phyloP scores from a whole-genome alignment of 1,140 invertebrate genomes.

The Hermetia illucens region DNA sequence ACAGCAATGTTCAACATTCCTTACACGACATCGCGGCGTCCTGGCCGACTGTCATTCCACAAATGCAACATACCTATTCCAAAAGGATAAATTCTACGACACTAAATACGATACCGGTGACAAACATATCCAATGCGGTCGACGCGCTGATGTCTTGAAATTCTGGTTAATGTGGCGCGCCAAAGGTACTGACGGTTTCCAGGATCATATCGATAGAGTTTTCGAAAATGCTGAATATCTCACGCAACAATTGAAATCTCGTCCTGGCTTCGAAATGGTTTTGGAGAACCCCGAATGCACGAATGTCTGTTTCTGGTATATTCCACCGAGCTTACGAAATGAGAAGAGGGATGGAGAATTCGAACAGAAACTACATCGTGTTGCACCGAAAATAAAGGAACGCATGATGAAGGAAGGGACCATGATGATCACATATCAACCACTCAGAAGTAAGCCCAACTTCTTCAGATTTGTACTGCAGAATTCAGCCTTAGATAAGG shows the following conservation, averaged over 20 bases:
- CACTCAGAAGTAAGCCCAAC: conserved; percentile 62
- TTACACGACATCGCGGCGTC: conserved; percentile 55
- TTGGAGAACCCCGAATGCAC: conserved; percentile 75
- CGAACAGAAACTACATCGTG: conserved; percentile 53
- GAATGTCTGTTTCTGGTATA: conserved; percentile 93
- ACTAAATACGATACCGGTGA: conserved; percentile 83
- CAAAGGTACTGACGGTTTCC: conserved; percentile 70
- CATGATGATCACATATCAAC: conserved; percentile 93
- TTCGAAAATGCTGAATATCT: conserved; percentile 63
- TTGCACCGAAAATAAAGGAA: conserved; percentile 87
- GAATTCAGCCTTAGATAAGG: conserved; percentile 64
- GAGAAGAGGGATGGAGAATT: conserved; percentile 43
- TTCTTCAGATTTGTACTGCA: conserved; percentile 91
- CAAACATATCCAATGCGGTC: conserved; percentile 78
- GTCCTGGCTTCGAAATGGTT: conserved; percentile 59
- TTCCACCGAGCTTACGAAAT: conserved; percentile 58
- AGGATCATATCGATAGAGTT: conserved; percentile 62
- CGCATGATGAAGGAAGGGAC: conserved; percentile 86
- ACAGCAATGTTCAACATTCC: conserved; percentile 78
- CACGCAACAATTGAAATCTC: conserved; percentile 44
- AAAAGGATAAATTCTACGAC: conserved; percentile 95
- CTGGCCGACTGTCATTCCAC: conserved; percentile 47
- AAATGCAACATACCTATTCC: conserved; percentile 81
- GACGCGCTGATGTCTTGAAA: conserved; percentile 88
- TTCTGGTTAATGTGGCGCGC: conserved; percentile 98